Conservation (phyloP, 2,797 vertebrate genomes). For the Acanthurus leucopareius region DNA sequence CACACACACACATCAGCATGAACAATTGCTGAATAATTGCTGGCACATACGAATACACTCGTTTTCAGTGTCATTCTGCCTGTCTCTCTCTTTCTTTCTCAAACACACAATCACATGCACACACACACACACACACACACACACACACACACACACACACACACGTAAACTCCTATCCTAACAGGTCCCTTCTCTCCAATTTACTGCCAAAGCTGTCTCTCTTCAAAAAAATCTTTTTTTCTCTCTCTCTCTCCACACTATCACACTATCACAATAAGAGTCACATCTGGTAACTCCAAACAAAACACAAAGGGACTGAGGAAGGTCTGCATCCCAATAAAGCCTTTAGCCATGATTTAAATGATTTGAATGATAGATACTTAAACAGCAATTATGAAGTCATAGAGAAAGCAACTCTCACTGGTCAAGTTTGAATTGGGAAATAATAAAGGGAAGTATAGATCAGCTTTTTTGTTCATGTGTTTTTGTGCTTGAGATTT, state of each 20-base stretch:
- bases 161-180: constrained; percentile 37
- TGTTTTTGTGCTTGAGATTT: not conserved
- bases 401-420: constrained; percentile 7
- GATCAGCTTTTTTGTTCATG: not conserved
- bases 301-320: constrained; percentile 65
- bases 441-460: constrained; percentile 10
- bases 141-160: constrained; percentile 30
- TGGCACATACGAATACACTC: constrained; percentile 11
- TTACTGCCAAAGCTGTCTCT: constrained; percentile 74
- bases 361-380: constrained; percentile 15
- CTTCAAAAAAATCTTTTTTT: constrained; percentile 67
- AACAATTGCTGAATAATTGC: constrained; percentile 64
- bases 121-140: constrained; percentile 25
- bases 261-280: constrained; percentile 60
- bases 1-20: constrained; percentile 34
- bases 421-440: constrained; percentile 20
- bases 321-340: constrained; percentile 55
- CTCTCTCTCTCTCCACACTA: not conserved
- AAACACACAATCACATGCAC: constrained; percentile 11
- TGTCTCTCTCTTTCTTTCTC: not conserved
- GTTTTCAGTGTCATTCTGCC: too few relatives aligned
- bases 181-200: constrained; percentile 66
- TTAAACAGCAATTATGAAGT: not conserved
- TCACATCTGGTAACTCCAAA: constrained; percentile 64
- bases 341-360: constrained; percentile 42